These are phyloP conservation scores for Hyla sarda DNA, from an alignment of 2,113 vertebrate species.

Conservation along the genomic window DNA sequence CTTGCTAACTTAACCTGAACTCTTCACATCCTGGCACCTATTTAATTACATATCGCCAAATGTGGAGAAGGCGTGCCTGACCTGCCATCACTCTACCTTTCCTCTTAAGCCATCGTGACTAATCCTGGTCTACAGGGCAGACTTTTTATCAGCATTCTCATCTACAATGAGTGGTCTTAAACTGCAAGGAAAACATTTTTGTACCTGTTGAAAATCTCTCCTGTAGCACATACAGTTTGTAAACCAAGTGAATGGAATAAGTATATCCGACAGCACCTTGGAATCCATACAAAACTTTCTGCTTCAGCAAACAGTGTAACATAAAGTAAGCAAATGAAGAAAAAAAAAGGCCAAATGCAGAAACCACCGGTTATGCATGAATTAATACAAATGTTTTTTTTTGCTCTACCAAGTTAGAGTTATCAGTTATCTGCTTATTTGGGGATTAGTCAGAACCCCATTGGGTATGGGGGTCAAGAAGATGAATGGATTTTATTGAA, in stretches of 20 bases:
- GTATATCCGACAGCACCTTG: slow-evolving; percentile 33
- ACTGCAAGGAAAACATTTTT: slow-evolving; percentile 24
- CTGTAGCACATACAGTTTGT: background rate
- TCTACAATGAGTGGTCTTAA: background rate
- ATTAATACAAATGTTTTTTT: too few species aligned
- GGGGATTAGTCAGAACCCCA: too few species aligned
- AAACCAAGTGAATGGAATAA: slow-evolving; percentile 16
- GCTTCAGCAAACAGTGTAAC: slow-evolving; percentile 35
- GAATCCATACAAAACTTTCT: slow-evolving; percentile 34
- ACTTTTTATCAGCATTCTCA: slow-evolving; percentile 22
- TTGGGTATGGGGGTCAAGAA: too few species aligned
- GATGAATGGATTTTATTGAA: background rate
- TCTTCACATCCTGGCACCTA: slow-evolving; percentile 8
- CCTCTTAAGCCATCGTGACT: slow-evolving; percentile 5
- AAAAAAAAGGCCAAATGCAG: background rate
- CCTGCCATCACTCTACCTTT: slow-evolving; percentile 1
- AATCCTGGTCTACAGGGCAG: background rate
- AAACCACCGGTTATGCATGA: too few species aligned
- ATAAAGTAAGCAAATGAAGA: slow-evolving; percentile 34
- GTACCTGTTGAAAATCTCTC: slow-evolving; percentile 10
- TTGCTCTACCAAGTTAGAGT: too few species aligned
- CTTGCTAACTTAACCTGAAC: background rate
- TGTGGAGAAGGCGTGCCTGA: background rate
- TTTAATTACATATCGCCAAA: background rate
- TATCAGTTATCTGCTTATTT: too few species aligned